Base-by-base conservation (phyloP, 2,797 vertebrate species). In the Sciaenops ocellatus region DNA sequence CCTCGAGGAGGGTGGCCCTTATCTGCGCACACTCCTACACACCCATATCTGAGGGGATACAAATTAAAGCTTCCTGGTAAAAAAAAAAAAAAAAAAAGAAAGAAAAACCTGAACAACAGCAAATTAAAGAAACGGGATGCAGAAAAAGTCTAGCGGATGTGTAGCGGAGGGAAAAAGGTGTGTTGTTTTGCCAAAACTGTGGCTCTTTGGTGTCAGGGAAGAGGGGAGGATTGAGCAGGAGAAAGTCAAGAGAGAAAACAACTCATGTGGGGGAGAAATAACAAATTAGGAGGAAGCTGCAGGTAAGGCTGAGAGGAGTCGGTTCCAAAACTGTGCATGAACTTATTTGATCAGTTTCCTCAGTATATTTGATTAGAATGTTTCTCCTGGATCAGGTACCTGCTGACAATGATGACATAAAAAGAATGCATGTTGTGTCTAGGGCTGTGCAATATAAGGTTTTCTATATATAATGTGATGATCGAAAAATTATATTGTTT, bases 11-110 rank as follows among this genome's bases (percentile, higher is more conserved):
- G 84, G 54, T 10, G 57, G 76, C 65, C 71, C 77, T 85, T 86
- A 89, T 90, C 90, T 68, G 84, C 85, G 84, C 80, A 78, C 71
- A 76, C 76, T 85, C 81, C 80, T 60, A 78, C 83, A 77, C 52
- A 82, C 50, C 87, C 64, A 46, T 41, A 90, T 79, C 81, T 68
- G 71, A 83, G 42, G 65, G 42, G 76, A 74, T 75, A 91, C 89
- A 91, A 89, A 89, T 90, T 72, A 84, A 60, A 82, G 70, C 38
- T 68, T 64, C 69, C 51, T 51, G 46, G 16, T 62, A 46, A 81
- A 73, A 34, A 46, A 30, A 51, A 52, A 46, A 30, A 51, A 52
- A 5, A 70, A 30, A 87, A 51, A 34, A 34, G 1, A 42, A 74
- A 30, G 84, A 46, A 74, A 30, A 87, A 82, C 42, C 30, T 0